Conservation (phyloP, 2,888 invertebrate species). For the Oasisia sp. region DNA sequence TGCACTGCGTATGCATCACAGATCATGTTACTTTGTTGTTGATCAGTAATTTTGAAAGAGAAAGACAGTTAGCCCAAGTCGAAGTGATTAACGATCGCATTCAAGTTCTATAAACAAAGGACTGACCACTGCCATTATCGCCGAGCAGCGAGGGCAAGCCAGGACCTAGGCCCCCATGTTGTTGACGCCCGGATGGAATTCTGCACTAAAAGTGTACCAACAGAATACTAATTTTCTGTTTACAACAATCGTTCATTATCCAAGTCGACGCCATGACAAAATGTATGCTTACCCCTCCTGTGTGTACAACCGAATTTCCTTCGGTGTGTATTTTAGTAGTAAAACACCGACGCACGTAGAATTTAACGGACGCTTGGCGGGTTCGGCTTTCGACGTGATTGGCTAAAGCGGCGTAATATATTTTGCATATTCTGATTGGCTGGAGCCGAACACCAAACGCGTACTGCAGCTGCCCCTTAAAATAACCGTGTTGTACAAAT, state of each 20-base stretch:
- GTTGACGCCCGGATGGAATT: conserved; percentile 4
- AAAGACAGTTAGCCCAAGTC: neutral
- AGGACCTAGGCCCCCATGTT: neutral
- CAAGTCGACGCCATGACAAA: conserved; percentile 1
- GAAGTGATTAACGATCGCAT: neutral
- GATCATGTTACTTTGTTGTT: neutral
- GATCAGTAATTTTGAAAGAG: neutral
- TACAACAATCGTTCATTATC: neutral
- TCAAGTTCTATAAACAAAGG: conserved; percentile 17
- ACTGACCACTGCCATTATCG: conserved; percentile 12
- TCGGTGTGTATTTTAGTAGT: neutral
- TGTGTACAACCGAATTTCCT: neutral
- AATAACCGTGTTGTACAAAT: neutral
- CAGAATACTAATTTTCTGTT: neutral
- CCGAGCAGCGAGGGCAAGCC: neutral
- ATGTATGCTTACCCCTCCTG: neutral
- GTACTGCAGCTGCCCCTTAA: neutral
- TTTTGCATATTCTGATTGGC: conserved; percentile 17
- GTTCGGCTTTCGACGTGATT: conserved; percentile 17
- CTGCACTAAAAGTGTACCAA: neutral
- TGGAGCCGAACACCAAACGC: neutral
- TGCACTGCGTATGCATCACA: neutral
- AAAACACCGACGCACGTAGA: neutral
- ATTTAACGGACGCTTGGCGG: conserved; percentile 17
- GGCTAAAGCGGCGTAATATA: neutral